Evolutionary conservation across 2,113 vertebrate genomes (phyloP), one percentile per base, ranked within the genome.

Genomic region (Rhea americana): DNA sequence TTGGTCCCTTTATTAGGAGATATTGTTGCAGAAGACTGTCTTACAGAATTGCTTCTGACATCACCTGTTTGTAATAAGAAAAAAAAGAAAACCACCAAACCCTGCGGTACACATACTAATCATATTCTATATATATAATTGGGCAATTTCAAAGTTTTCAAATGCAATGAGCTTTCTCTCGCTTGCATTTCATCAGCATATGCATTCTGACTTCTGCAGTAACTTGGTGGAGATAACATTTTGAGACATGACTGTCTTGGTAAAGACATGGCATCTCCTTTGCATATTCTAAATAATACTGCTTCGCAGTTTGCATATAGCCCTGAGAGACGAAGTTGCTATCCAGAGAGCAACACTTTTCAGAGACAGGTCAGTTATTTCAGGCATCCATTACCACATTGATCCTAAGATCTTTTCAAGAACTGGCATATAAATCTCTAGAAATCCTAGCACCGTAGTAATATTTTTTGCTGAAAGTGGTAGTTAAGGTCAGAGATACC

Each of bases 281-380:
- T 93, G 59, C 39, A 3, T 94, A 47, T 93, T 92, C 83, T 91
- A 70, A 91, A 83, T 91, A 37, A 43, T 78, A 50, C 11, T 82
- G 37, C n/a, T 90, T 61, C 43, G 87, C 78, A 92, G 63, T 48
- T 90, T 91, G 55, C 73, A 53, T 24, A 16, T 82, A 92, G 89
- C 61, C 90, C 93, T 91, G 86, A 92, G 78, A 91, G 90, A 82
- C 78, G 90, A 95, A 96, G 90, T 62, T 96, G 73, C 74, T 92
- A 30, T 91, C 72, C 91, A 67, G 82, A 96, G 93, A 94, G 90
- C 76, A 97, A 71, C 58, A 59, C 86, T 96, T 94, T 12, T 55
- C 82, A 88, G 80, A 86, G 85, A 83, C 71, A 89, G 91, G 95
- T 95, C 93, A 76, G 79, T 93, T 97, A 71, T 95, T 95, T 96